A percentile compares a stretch with the other conserved stretches of the same genome.
Conservation (phyloP, 2,113 vertebrate genomes). For the Blennius ocellaris region DNA sequence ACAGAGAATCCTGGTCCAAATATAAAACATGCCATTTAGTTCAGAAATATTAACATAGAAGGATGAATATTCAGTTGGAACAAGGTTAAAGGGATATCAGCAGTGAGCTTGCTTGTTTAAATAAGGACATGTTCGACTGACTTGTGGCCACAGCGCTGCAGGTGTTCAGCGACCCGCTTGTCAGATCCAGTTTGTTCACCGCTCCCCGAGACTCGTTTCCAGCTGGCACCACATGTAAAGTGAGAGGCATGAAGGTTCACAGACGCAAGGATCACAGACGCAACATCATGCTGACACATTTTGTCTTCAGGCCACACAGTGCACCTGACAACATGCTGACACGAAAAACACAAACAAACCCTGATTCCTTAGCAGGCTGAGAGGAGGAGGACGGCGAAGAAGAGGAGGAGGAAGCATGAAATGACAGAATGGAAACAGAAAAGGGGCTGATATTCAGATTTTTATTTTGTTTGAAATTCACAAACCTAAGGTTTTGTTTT, state of each 20-base stretch:
- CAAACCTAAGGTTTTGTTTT: no score
- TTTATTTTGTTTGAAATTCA: no score
- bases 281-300: neutral
- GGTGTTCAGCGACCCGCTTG: slow-evolving; percentile 29
- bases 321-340: slow-evolving; percentile 35
- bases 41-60: no score
- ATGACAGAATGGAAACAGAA: neutral
- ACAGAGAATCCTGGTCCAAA: no score
- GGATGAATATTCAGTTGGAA: neutral
- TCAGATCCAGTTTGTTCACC: slow-evolving; percentile 40
- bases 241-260: neutral
- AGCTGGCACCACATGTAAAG: neutral
- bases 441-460: neutral
- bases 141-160: neutral
- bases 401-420: slow-evolving; percentile 12
- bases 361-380: slow-evolving; percentile 9
- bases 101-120: neutral
- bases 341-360: slow-evolving; percentile 41
- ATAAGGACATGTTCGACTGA: neutral
- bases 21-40: no score
- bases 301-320: slow-evolving; percentile 27
- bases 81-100: neutral
- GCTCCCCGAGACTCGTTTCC: slow-evolving; percentile 5
- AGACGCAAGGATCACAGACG: neutral
- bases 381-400: neutral